A percentile compares a stretch with the other conserved stretches of the same genome.
Evolutionary conservation across 2,888 invertebrate species (phyloP).

Genomic region (Andrena camellia): DNA sequence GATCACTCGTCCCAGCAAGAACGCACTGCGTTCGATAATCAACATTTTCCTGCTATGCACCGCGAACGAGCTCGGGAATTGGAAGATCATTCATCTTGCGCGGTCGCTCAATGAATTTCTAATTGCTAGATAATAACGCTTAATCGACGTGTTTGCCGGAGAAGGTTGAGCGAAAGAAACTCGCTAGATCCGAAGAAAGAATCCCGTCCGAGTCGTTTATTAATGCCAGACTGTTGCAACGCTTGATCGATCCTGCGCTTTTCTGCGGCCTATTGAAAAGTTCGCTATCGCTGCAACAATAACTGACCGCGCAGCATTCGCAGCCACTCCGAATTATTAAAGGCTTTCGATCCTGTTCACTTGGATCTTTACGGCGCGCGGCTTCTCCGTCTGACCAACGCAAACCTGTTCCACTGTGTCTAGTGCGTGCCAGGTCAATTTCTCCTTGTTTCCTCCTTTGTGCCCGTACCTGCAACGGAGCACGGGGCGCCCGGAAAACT

Average conservation of each 20-base stretch:
- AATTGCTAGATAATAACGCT: slow-evolving; percentile 56
- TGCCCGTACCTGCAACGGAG: background rate
- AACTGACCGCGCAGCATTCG: background rate
- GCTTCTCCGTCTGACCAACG: slow-evolving; percentile 16
- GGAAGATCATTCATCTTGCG: slow-evolving; percentile 33
- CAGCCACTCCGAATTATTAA: background rate
- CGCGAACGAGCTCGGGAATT: background rate
- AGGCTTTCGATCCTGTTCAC: background rate
- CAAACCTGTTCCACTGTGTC: slow-evolving; percentile 34
- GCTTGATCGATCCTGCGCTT: background rate
- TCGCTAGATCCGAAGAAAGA: background rate
- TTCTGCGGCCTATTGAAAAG: background rate
- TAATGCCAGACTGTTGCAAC: slow-evolving; percentile 39
- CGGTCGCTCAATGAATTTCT: slow-evolving; percentile 48
- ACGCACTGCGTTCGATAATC: background rate
- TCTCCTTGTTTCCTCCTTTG: slow-evolving; percentile 6
- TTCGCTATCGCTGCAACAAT: background rate
- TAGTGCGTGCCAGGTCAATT: slow-evolving; percentile 5
- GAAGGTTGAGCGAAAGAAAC: slow-evolving; percentile 34
- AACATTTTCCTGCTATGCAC: slow-evolving; percentile 17
- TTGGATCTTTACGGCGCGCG: background rate
- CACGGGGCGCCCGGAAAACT: background rate
- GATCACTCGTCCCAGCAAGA: background rate
- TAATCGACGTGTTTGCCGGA: slow-evolving; percentile 38
- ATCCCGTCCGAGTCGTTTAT: slow-evolving; percentile 38